Evolutionary conservation across 2,888 invertebrate species (phyloP), one percentile per base, ranked within the genome.

Genomic region (Pantelozetes paolii): DNA sequence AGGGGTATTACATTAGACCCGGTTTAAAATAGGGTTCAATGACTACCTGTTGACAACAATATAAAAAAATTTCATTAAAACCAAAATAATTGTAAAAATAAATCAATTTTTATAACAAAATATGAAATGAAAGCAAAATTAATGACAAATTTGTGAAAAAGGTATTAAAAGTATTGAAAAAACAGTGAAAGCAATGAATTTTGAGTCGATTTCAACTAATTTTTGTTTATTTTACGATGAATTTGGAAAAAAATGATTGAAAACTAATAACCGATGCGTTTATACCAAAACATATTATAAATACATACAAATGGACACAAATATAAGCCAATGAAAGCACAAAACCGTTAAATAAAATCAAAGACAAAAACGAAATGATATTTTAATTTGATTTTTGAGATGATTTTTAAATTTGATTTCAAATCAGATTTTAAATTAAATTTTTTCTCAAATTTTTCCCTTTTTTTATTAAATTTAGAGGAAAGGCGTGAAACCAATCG

Each of bases 361-460:
- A n/a, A n/a, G 5, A 20, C 28, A 30, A 6, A 3, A 13, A 57
- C 3, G 28, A 57, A 57, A 57, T n/a, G 8, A n/a, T n/a, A n/a
- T n/a, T n/a, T n/a, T n/a, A n/a, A n/a, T 57, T 57, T n/a, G 23
- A 57, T 57, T 57, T 3, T 57, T 57, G 57, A 11, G 57, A 57
- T 57, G 57, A 57, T n/a, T n/a, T n/a, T n/a, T n/a, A n/a, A n/a
- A 26, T 57, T 57, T 57, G 28, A 57, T 20, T 57, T 57, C n/a
- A 57, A 23, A 32, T 9, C 30, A 62, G 26, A 3, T n/a, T n/a
- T n/a, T n/a, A n/a, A 54, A 50, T n/a, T 9, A n/a, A 13, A n/a
- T 5, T 6, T 54, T 71, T 71, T n/a, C 20, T 54, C n/a, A 36
- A 54, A 71, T 71, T 71, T 71, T 71, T 36, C 54, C 57, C 30